These are phyloP conservation scores for Naso thynnoides DNA, from an alignment of 2,797 vertebrate species.

Conservation along the genomic window DNA sequence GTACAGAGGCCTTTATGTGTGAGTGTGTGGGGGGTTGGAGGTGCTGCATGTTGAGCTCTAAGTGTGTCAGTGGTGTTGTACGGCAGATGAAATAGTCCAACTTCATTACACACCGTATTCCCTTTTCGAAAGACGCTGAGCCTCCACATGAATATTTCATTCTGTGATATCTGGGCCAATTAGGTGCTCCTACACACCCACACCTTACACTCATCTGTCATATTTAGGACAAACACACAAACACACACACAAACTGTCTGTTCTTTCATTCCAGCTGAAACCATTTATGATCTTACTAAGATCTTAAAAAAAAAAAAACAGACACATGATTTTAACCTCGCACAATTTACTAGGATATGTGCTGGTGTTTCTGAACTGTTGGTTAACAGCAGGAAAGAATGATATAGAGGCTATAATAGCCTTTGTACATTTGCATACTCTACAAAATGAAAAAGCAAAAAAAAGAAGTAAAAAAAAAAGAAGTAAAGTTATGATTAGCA, in stretches of 20 bases:
- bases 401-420: neutral
- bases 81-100: constrained; percentile 78
- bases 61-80: constrained; percentile 80
- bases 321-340: neutral
- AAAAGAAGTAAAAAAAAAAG: no score
- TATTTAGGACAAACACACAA: constrained; percentile 64
- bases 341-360: neutral
- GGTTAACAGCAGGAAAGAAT: constrained; percentile 24
- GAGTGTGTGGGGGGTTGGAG: constrained; percentile 48
- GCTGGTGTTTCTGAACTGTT: constrained; percentile 8
- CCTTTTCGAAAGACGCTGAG: constrained; percentile 66
- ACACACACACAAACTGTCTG: constrained; percentile 17
- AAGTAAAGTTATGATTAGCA: no score
- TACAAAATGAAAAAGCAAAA: no score
- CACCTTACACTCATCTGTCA: constrained; percentile 75
- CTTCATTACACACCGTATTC: constrained; percentile 81
- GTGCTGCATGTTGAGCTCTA: constrained; percentile 57
- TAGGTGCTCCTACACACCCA: constrained; percentile 78
- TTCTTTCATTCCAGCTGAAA: constrained; percentile 42
- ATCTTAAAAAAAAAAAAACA: no score
- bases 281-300: constrained; percentile 17
- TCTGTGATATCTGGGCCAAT: constrained; percentile 85
- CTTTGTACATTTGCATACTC: neutral
- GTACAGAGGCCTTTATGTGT: constrained; percentile 3
- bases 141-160: constrained; percentile 83